phyloP scores from a whole-genome alignment of 2,888 invertebrate species.

The Hyles lineata region DNA sequence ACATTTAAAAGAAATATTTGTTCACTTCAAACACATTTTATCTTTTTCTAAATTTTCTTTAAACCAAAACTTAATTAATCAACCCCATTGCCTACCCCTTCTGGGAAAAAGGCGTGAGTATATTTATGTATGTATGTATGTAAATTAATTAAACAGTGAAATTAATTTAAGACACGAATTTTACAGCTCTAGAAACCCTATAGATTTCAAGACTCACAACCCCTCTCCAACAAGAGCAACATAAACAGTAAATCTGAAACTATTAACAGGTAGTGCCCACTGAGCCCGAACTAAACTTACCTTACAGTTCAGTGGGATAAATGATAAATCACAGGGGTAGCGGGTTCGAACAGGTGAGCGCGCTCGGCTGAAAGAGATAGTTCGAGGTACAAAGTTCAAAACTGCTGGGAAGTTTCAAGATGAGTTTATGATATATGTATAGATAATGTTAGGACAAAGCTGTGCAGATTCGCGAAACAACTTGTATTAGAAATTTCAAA shows the following conservation, averaged over 20 bases:
- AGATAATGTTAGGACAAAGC: background rate
- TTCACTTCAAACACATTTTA: too few relatives aligned
- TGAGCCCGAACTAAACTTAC: constrained; percentile 6
- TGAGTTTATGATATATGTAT: background rate
- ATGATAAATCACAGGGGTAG: constrained; percentile 21
- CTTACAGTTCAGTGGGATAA: constrained; percentile 6
- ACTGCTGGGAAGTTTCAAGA: background rate
- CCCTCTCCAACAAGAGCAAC: background rate
- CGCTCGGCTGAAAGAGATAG: constrained; percentile 26
- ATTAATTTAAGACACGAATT: too few relatives aligned
- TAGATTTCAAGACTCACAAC: too few relatives aligned
- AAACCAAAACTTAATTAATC: too few relatives aligned
- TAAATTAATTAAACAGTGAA: too few relatives aligned
- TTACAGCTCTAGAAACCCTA: too few relatives aligned
- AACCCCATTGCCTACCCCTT: too few relatives aligned
- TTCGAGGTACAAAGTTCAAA: constrained; percentile 15
- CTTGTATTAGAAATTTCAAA: background rate
- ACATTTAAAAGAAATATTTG: too few relatives aligned
- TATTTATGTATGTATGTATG: too few relatives aligned
- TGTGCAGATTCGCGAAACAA: background rate
- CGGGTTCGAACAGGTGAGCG: constrained; percentile 24
- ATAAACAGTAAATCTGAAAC: constrained; percentile 21
- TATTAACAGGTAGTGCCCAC: constrained; percentile 9
- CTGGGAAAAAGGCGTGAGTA: too few relatives aligned
- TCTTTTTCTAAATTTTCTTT: too few relatives aligned